Percentiles rank a stretch among this genome's conserved stretches.
Evolutionary conservation across 2,888 invertebrate genomes (phyloP).

Genomic region (Aphidius colemani): DNA sequence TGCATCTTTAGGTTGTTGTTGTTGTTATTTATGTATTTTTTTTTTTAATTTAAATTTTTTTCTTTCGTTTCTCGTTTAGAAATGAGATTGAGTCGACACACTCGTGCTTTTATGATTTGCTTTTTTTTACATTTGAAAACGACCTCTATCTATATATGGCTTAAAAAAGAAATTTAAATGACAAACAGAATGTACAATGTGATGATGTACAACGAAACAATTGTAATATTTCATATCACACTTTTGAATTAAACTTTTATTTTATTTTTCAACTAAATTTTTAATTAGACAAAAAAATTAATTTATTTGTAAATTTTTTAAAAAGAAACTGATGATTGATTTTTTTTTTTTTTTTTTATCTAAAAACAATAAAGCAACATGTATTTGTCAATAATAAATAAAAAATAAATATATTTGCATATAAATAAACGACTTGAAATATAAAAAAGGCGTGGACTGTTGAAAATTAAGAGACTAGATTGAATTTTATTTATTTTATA

Average conservation of each 20-base stretch:
- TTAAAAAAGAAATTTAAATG: neutral
- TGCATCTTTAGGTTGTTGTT: constrained; percentile 13
- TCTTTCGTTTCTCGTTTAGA: constrained; percentile 32
- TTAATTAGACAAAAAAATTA: too few species aligned
- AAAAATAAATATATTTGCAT: too few species aligned
- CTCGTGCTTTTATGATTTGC: neutral
- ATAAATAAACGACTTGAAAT: neutral
- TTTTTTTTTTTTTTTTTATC: too few species aligned
- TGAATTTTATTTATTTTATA: neutral
- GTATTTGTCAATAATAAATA: too few species aligned
- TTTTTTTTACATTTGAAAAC: neutral
- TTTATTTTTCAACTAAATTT: too few species aligned
- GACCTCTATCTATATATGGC: constrained; percentile 13
- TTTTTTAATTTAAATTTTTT: constrained; percentile 19
- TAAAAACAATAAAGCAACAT: too few species aligned
- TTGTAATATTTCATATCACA: neutral
- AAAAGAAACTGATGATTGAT: too few species aligned
- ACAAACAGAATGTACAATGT: neutral
- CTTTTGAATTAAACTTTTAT: too few species aligned
- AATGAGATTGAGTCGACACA: constrained; percentile 32
- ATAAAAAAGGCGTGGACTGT: constrained; percentile 24
- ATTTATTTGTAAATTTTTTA: too few species aligned
- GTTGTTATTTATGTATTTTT: neutral
- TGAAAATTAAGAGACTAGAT: constrained; percentile 22
- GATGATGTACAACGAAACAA: neutral